phyloP scores from a whole-genome alignment of 2,113 vertebrate species.

The Orthonyx spaldingii region DNA sequence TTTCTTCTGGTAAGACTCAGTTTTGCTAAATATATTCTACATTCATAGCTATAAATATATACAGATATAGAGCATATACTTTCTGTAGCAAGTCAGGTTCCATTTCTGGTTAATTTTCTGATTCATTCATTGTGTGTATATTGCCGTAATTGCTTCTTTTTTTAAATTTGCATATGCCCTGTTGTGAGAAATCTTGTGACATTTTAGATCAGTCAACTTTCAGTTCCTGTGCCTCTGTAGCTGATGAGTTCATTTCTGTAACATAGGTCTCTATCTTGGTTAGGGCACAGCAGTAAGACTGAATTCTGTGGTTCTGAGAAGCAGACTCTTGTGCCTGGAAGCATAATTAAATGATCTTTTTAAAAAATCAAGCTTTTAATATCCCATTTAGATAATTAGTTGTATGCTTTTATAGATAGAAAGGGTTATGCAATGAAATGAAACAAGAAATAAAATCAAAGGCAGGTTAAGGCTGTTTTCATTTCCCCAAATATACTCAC shows the following conservation, averaged over 20 bases:
- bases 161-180: background rate
- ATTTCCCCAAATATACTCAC: background rate
- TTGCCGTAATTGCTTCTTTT: background rate
- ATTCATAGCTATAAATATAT: background rate
- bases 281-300: background rate
- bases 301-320: background rate
- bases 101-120: background rate
- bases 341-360: background rate
- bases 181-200: background rate
- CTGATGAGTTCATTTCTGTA: background rate
- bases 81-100: background rate
- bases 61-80: background rate
- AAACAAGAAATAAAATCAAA: background rate
- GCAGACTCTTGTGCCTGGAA: background rate
- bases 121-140: background rate
- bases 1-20: constrained; percentile 14
- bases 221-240: background rate
- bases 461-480: background rate
- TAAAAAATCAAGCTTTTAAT: background rate
- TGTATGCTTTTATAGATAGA: background rate
- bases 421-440: background rate
- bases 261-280: background rate
- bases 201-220: background rate
- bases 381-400: background rate
- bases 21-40: constrained; percentile 29